Conservation (phyloP, 2,113 vertebrate genomes). For the Odocoileus hemionus region DNA sequence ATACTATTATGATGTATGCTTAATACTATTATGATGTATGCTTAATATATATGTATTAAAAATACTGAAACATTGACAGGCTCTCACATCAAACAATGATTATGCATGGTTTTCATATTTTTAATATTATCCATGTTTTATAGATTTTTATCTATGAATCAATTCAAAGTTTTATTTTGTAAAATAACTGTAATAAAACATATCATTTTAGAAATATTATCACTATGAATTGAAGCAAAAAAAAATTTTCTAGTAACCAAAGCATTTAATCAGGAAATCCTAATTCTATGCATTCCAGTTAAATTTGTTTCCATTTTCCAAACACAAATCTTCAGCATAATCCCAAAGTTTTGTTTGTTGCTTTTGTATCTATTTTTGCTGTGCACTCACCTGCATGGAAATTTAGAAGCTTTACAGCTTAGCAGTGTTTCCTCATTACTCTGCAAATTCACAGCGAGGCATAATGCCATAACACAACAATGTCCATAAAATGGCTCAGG, state of each 20-base stretch:
- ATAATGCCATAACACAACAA: background rate
- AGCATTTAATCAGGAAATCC: background rate
- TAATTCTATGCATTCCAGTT: background rate
- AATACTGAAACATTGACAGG: background rate
- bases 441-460: background rate
- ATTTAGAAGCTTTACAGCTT: background rate
- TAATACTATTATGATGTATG: background rate
- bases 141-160: background rate
- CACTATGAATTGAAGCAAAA: background rate
- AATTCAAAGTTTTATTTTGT: background rate
- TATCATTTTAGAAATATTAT: constrained; percentile 14
- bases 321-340: background rate
- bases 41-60: background rate
- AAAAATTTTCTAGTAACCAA: background rate
- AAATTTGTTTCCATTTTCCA: background rate
- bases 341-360: background rate
- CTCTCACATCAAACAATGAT: background rate
- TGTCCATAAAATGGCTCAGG: background rate
- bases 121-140: background rate
- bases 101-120: constrained; percentile 3
- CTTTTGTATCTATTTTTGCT: background rate
- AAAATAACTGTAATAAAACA: background rate
- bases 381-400: background rate
- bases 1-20: background rate
- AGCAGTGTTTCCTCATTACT: background rate